Conservation (phyloP, 2,113 vertebrate species). For the Rhinichthys klamathensis region DNA sequence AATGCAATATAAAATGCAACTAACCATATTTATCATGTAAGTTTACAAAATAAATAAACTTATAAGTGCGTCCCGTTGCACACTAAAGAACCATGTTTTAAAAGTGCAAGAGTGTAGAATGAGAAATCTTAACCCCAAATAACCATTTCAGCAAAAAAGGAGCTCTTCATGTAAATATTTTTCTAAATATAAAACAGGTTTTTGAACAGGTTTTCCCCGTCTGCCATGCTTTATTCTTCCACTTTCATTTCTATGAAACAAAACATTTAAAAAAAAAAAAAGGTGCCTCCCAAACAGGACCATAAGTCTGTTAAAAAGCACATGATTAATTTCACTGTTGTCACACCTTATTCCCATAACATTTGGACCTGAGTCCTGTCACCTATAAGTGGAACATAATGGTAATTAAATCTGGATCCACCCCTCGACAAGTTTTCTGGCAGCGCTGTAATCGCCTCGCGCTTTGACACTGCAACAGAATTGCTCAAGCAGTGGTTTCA, state of each 20-base stretch:
- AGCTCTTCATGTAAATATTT: background rate
- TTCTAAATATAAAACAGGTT: background rate
- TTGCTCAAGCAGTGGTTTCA: background rate
- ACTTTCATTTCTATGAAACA: constrained; percentile 13
- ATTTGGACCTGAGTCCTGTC: background rate
- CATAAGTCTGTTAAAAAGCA: background rate
- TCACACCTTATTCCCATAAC: background rate
- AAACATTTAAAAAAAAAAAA: background rate
- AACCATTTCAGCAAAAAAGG: background rate
- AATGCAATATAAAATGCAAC: no score
- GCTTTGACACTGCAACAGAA: background rate
- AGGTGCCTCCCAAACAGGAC: background rate
- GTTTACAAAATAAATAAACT: no score
- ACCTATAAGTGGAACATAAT: background rate
- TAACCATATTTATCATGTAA: no score
- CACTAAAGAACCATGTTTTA: background rate
- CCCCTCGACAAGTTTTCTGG: background rate
- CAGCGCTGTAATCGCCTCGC: background rate
- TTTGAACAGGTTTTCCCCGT: background rate
- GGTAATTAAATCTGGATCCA: background rate
- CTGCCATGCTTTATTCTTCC: background rate
- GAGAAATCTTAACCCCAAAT: background rate
- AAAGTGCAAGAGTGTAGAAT: background rate
- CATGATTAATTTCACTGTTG: background rate
- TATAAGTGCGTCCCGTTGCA: no score